Base-by-base conservation (phyloP, 2,113 vertebrate species). In the Catharus fuscescens region DNA sequence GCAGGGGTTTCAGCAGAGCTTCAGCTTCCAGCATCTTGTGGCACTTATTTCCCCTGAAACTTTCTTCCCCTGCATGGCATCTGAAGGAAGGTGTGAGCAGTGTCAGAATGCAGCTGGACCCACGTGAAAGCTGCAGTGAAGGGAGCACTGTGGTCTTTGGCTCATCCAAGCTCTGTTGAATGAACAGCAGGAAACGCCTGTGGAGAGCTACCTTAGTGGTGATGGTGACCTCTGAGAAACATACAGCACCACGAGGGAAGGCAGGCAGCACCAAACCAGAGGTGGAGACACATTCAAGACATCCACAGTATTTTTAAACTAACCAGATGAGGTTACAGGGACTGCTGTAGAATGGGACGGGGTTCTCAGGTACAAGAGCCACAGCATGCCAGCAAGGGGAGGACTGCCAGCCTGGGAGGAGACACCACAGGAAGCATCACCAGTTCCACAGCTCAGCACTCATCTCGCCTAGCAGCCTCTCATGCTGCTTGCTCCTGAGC, bases 171-270 rank as follows among this genome's bases (percentile, higher is more conserved):
- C 23, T 77, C 78, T 60, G 59, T 44, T 90, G 61, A 34, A n/a
- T 8, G 15, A 61, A 16, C 5, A 6, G 20, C 1, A 8, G 54
- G 78, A 72, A 91, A 82, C 32, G 29, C 23, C 66, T 44, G 67
- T 12, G 7, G 48, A 50, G 25, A 76, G 16, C 10, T 12, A 42
- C 28, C 40, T 40, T 31, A 38, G 28, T 16, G 34, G 60, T 34
- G 81, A 19, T 29, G 60, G 60, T 29, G 34, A 34, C 90, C 96
- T 96, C 95, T 95, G 87, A 80, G 40, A 95, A 92, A 86, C 36
- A 90, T 11, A 21, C 29, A 82, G 85, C 70, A 79, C 32, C n/a
- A 78, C 1, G 3, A 38, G 8, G 70, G 38, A 23, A 40, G 20
- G 26, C 0, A 42, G 72, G 59, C 59, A 96, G 88, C 71, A 88